Percentiles rank a stretch among this genome's conserved stretches.
These are phyloP conservation scores for Syngnathus floridae DNA, from an alignment of 2,113 vertebrate species.

Conservation along the genomic window DNA sequence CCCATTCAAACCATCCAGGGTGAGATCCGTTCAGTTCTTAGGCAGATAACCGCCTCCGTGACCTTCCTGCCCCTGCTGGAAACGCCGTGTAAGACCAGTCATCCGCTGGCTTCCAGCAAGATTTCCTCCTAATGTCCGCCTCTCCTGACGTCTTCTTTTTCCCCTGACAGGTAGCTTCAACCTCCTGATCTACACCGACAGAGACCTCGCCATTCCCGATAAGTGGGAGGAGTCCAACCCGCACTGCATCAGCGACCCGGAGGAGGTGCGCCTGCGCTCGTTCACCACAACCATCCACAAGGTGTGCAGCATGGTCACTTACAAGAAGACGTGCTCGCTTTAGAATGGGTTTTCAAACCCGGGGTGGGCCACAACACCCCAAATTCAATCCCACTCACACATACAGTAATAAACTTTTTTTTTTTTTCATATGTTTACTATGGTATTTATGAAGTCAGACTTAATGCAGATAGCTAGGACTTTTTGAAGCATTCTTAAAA, in stretches of 20 bases:
- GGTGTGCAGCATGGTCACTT: constrained; percentile 88
- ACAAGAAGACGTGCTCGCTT: constrained; percentile 75
- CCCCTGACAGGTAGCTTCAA: constrained; percentile 85
- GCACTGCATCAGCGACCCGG: constrained; percentile 85
- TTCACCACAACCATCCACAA: constrained; percentile 96
- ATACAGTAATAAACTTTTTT: background rate
- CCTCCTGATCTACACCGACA: constrained; percentile 92
- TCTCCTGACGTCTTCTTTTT: background rate
- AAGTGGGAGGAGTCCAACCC: constrained; percentile 96
- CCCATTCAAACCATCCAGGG: constrained; percentile 92
- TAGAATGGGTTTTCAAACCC: constrained; percentile 31
- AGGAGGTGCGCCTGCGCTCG: constrained; percentile 88
- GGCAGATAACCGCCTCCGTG: constrained; percentile 91
- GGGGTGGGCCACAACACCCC: background rate
- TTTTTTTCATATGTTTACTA: background rate
- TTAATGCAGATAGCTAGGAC: background rate
- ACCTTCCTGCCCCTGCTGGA: constrained; percentile 92
- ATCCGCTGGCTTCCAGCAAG: background rate
- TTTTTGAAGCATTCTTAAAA: background rate
- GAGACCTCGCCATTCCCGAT: constrained; percentile 84
- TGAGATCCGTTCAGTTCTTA: constrained; percentile 92
- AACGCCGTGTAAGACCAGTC: constrained; percentile 78
- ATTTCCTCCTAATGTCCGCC: background rate
- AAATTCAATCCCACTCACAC: background rate
- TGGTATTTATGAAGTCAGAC: background rate